A percentile compares a stretch with the other conserved stretches of the same genome.
Evolutionary conservation across 1,140 invertebrate species (phyloP).

Genomic region (Aphidius ervi): DNA sequence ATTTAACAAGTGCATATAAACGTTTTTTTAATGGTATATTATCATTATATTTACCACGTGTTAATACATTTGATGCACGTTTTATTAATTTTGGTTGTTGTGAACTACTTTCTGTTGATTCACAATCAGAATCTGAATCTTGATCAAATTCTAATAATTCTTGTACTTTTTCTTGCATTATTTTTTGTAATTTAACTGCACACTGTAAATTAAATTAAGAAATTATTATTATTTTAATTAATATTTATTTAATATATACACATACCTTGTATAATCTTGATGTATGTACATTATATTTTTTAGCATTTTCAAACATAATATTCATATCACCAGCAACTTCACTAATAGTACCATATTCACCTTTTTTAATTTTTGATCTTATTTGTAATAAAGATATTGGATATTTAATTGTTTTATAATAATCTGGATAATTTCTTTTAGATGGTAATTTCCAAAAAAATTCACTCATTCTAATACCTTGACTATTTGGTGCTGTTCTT

Average conservation of each 20-base stretch:
- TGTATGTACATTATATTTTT: slow-evolving; percentile 86
- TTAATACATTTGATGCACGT: slow-evolving; percentile 53
- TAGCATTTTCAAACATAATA: slow-evolving; percentile 98
- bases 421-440: slow-evolving; percentile 89
- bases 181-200: slow-evolving; percentile 74
- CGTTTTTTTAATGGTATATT: slow-evolving; percentile 69
- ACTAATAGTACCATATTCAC: slow-evolving; percentile 79
- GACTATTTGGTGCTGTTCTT: slow-evolving; percentile 64
- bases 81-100: slow-evolving; percentile 50
- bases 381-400: slow-evolving; percentile 94
- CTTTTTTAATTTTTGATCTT: slow-evolving; percentile 81
- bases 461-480: slow-evolving; percentile 74
- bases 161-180: slow-evolving; percentile 81
- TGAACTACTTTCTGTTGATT: slow-evolving; percentile 45
- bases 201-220: slow-evolving; percentile 53
- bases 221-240: no score
- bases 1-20: slow-evolving; percentile 70
- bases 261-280: slow-evolving; percentile 80
- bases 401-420: slow-evolving; percentile 95
- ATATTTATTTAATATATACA: slow-evolving; percentile 13
- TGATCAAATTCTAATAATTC: slow-evolving; percentile 76
- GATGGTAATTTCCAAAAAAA: slow-evolving; percentile 92
- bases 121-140: slow-evolving; percentile 57
- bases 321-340: slow-evolving; percentile 94
- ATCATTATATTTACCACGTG: slow-evolving; percentile 58